Conservation (phyloP, 2,888 invertebrate species). For the Acanthosoma haemorrhoidale region DNA sequence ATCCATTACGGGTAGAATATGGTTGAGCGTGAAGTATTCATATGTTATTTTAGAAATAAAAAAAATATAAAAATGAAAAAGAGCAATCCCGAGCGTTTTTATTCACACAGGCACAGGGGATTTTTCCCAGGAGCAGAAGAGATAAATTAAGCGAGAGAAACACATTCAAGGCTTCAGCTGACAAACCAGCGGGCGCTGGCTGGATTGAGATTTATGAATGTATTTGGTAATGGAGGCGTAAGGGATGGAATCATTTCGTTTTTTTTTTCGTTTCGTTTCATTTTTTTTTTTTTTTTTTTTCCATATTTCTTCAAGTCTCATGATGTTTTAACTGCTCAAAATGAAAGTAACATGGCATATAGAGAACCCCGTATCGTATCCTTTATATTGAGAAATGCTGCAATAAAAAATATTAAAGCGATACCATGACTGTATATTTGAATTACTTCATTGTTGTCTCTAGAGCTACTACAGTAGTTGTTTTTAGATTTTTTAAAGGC, state of each 20-base stretch:
- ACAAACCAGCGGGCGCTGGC: background rate
- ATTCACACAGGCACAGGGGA: background rate
- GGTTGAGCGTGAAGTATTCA: background rate
- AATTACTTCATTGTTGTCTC: too few relatives aligned
- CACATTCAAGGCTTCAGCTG: conserved; percentile 10
- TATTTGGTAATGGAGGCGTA: conserved; percentile 5
- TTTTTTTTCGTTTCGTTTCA: too few relatives aligned
- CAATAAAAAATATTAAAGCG: too few relatives aligned
- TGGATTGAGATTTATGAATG: conserved; percentile 8
- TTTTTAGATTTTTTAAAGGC: too few relatives aligned
- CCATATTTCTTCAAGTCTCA: background rate
- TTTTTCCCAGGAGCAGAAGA: background rate
- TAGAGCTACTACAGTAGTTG: too few relatives aligned
- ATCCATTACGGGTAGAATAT: background rate
- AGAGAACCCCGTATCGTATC: too few relatives aligned
- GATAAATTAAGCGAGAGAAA: background rate
- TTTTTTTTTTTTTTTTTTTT: background rate
- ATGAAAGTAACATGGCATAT: too few relatives aligned
- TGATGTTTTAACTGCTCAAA: background rate
- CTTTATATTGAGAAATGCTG: too few relatives aligned
- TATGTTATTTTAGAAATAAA: background rate
- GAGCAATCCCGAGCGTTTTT: too few relatives aligned
- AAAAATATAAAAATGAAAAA: too few relatives aligned
- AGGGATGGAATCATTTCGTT: background rate
- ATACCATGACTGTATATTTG: too few relatives aligned